phyloP scores from a whole-genome alignment of 2,888 invertebrate genomes.

The Pyrocoelia pectoralis region DNA sequence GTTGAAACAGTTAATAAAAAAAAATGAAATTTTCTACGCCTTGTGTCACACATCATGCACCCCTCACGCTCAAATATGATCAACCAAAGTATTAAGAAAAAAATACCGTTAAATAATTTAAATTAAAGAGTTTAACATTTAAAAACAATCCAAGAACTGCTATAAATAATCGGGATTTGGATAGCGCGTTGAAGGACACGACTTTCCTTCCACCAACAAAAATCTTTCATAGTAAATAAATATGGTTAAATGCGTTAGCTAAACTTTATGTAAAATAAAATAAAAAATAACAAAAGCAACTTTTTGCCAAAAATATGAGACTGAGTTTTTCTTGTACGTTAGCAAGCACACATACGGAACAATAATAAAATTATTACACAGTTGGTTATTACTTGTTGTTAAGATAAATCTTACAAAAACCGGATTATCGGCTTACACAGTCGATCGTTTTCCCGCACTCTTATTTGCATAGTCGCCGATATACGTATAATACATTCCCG shows the following conservation, averaged over 20 bases:
- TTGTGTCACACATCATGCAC: too few relatives aligned
- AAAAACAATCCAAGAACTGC: constrained; percentile 10
- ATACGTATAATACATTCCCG: constrained; percentile 3
- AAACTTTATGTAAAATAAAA: not conserved
- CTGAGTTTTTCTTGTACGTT: too few relatives aligned
- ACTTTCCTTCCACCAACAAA: constrained; percentile 23
- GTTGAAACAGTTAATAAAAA: too few relatives aligned
- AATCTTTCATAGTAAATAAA: constrained; percentile 22
- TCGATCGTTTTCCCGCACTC: constrained; percentile 16
- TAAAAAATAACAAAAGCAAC: too few relatives aligned
- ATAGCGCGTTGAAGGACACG: constrained; percentile 15
- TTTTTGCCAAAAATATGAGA: not conserved
- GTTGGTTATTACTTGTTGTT: constrained; percentile 10
- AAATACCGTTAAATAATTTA: too few relatives aligned
- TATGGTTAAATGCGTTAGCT: not conserved
- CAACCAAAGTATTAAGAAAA: too few relatives aligned
- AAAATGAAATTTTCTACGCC: too few relatives aligned
- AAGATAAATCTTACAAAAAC: constrained; percentile 10
- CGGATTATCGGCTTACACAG: constrained; percentile 18
- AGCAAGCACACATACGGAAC: not conserved
- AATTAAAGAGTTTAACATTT: constrained; percentile 6
- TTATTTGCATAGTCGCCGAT: constrained; percentile 21
- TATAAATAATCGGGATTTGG: constrained; percentile 20
- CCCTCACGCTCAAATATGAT: too few relatives aligned
- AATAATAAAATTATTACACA: not conserved